These are phyloP conservation scores for Hyles lineata DNA, from an alignment of 2,888 invertebrate genomes.

Conservation along the genomic window DNA sequence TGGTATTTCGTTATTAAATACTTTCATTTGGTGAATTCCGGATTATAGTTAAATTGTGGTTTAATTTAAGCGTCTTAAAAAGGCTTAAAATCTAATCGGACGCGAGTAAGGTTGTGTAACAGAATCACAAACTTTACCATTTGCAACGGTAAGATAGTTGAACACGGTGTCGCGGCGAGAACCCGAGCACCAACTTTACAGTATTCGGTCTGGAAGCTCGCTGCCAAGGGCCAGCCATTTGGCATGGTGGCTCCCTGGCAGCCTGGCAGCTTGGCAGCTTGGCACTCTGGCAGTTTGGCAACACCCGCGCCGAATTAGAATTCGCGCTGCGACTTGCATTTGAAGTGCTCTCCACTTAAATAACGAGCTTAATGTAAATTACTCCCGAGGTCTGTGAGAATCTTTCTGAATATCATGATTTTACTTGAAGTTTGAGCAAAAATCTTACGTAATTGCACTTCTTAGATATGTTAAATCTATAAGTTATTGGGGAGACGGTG, in stretches of 20 bases:
- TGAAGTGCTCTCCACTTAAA: slow-evolving; percentile 14
- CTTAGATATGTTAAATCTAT: too few relatives aligned
- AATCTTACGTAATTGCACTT: too few relatives aligned
- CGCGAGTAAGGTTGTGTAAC: neutral
- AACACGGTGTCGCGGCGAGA: neutral
- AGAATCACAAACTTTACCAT: neutral
- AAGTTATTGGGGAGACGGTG: too few relatives aligned
- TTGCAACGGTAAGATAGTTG: neutral
- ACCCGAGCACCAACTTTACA: neutral
- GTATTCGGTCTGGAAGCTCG: neutral
- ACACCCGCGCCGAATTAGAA: slow-evolving; percentile 23
- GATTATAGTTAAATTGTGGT: too few relatives aligned
- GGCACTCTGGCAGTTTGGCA: slow-evolving; percentile 16
- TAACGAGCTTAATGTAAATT: neutral
- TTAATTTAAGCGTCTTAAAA: too few relatives aligned
- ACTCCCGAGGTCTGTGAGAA: neutral
- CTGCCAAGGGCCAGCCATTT: slow-evolving; percentile 23
- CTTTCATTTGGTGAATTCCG: too few relatives aligned
- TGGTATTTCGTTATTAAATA: too few relatives aligned
- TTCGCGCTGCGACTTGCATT: slow-evolving; percentile 12
- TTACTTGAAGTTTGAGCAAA: too few relatives aligned
- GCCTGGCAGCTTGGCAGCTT: slow-evolving; percentile 3
- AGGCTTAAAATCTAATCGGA: neutral
- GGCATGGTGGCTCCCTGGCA: slow-evolving; percentile 7
- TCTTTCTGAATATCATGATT: neutral